phyloP scores from a whole-genome alignment of 2,888 invertebrate species.

The Euzetes globulus region DNA sequence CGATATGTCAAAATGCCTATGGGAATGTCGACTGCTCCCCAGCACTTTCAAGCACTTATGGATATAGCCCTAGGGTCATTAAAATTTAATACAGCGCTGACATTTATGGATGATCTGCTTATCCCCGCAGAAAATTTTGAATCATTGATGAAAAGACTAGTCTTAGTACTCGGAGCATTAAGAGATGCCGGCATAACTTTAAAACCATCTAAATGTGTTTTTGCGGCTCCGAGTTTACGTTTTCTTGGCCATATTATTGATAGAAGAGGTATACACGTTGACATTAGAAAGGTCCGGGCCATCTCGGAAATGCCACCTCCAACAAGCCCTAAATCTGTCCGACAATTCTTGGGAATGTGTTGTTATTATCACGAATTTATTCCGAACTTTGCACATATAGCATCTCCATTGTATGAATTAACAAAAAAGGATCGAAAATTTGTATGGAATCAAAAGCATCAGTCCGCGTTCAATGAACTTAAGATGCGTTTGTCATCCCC shows the following conservation, averaged over 20 bases:
- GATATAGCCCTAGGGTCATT: too few species aligned
- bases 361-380: constrained; percentile 5
- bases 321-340: background rate
- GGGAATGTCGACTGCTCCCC: too few species aligned
- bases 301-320: background rate
- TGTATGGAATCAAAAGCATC: background rate
- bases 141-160: too few species aligned
- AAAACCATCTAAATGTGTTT: constrained; percentile 35
- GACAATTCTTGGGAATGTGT: constrained; percentile 15
- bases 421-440: background rate
- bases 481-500: background rate
- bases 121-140: too few species aligned
- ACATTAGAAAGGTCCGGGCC: background rate
- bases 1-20: too few species aligned
- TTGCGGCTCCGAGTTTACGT: background rate
- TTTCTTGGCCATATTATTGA: constrained; percentile 40
- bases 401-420: background rate
- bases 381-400: background rate
- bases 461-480: background rate
- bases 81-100: too few species aligned
- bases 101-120: too few species aligned
- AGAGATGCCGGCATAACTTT: too few species aligned
- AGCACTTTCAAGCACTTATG: too few species aligned
- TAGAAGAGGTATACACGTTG: constrained; percentile 15
- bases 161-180: too few species aligned